Percentiles rank a stretch among this genome's conserved stretches.
These are phyloP conservation scores for Aspidoscelis tigris DNA, from an alignment of 2,113 vertebrate species.

Conservation along the genomic window DNA sequence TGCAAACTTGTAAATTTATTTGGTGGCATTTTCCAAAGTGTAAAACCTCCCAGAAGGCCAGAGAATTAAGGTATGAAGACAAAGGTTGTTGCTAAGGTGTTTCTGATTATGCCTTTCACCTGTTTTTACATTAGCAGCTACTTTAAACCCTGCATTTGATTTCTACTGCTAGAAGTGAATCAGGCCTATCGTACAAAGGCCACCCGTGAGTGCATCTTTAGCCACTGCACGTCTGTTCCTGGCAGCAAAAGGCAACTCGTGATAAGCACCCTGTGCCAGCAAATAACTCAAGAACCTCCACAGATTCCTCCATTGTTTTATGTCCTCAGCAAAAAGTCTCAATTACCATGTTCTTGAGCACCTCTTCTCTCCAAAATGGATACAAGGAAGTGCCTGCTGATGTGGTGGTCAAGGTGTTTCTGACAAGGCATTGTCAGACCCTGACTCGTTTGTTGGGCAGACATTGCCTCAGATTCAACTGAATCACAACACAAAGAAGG, in stretches of 20 bases:
- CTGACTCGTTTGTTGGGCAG: too few species aligned
- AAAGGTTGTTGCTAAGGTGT: conserved; percentile 27
- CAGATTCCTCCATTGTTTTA: neutral
- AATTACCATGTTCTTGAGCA: too few species aligned
- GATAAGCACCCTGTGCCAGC: too few species aligned
- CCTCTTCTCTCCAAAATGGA: neutral
- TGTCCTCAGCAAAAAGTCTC: too few species aligned
- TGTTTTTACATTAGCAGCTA: conserved; percentile 1
- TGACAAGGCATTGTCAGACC: too few species aligned
- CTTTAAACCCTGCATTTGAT: neutral
- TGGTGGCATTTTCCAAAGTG: neutral
- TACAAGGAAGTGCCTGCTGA: neutral
- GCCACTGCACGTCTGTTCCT: too few species aligned
- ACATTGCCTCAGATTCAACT: too few species aligned
- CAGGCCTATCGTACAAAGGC: too few species aligned
- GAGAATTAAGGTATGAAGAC: conserved; percentile 52
- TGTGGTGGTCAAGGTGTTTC: too few species aligned
- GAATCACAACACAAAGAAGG: too few species aligned
- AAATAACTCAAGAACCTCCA: neutral
- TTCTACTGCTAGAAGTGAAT: neutral
- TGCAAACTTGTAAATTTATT: conserved; percentile 58
- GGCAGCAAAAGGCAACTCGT: too few species aligned
- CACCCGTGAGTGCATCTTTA: too few species aligned
- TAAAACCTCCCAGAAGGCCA: conserved; percentile 67
- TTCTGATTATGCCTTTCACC: conserved; percentile 43